Conservation (phyloP, 2,113 vertebrate species). For the Erythrocebus patas region DNA sequence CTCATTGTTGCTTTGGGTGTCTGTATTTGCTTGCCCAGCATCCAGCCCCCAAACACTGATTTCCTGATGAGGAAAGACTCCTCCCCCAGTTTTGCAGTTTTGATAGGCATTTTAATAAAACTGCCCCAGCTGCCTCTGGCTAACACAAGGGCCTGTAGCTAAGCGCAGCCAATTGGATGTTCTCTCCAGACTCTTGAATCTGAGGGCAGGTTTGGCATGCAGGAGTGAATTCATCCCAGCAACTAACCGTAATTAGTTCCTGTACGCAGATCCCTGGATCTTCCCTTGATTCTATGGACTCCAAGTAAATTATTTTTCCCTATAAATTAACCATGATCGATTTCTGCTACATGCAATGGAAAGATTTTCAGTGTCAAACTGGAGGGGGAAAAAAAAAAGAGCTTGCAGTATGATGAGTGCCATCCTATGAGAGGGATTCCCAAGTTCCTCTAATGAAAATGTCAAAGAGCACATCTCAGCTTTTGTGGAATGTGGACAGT, state of each 20-base stretch:
- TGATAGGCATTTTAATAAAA: not conserved
- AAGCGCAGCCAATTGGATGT: not conserved
- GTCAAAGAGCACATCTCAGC: not conserved
- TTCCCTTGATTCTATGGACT: not conserved
- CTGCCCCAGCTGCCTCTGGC: not conserved
- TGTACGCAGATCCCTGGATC: not conserved
- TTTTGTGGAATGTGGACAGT: not conserved
- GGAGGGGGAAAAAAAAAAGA: slow-evolving; percentile 36
- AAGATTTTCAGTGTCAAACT: slow-evolving; percentile 14
- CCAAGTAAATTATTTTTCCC: not conserved
- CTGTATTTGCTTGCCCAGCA: not conserved
- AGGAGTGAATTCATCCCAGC: not conserved
- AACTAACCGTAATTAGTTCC: not conserved
- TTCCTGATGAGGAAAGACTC: not conserved
- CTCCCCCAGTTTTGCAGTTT: not conserved
- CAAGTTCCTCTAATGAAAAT: slow-evolving; percentile 47
- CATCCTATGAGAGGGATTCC: not conserved
- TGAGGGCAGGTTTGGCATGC: not conserved
- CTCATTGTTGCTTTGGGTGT: not conserved
- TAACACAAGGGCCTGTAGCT: not conserved
- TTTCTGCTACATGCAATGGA: not conserved
- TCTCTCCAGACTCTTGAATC: not conserved
- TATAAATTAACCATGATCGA: not conserved
- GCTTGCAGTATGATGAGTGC: not conserved
- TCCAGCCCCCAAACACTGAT: not conserved